Base-by-base conservation (phyloP, 2,888 invertebrate species). In the Agrochola litura region DNA sequence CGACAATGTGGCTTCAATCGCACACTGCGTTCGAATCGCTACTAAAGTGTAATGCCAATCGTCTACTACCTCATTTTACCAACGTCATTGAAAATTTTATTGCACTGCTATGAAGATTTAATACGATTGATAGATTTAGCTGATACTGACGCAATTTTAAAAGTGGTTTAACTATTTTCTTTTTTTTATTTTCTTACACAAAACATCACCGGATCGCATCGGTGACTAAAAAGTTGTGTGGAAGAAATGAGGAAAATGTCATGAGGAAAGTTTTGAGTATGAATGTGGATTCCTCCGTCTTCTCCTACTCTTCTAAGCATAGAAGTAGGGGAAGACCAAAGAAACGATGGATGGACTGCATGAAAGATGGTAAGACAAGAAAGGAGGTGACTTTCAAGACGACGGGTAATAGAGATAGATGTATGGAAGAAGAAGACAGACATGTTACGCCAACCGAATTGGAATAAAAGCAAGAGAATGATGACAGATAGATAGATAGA, bases 81-180 rank as follows among this genome's bases (percentile, higher is more conserved):
- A 82, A 85, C 89, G 90, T 91, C 91, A 91, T 92, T 93, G 90
- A 90, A 90, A 91, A 88, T 92, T 94, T 94, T 94, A 94, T 90
- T 90, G 89, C 82, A 14, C 64, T 19, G 52, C 81, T 72, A 73
- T 76, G 77, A 81, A 84, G 58, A 64, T 83, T 88, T 87, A 85
- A 81, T 83, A 68, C 65, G 65, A 81, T 74, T 82, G 82, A 84
- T 80, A 80, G 77, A 82, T 82, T 83, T 70, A 58, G 77, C 77
- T 88, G 84, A 79, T 83, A 81, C 43, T 25, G 60, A 19, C 25
- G 37, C 69, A 54, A 54, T 58, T 58, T 63, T 2, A 37, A 41
- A 41, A 22, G 19, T 30, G 46, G 14, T 65, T 30, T 1, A 8
- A 52, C 10, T 2, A 16, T 67, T 70, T 54, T 12, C 10, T 22